Conservation (phyloP, 1,140 invertebrate genomes). For the Papilio xuthus region DNA sequence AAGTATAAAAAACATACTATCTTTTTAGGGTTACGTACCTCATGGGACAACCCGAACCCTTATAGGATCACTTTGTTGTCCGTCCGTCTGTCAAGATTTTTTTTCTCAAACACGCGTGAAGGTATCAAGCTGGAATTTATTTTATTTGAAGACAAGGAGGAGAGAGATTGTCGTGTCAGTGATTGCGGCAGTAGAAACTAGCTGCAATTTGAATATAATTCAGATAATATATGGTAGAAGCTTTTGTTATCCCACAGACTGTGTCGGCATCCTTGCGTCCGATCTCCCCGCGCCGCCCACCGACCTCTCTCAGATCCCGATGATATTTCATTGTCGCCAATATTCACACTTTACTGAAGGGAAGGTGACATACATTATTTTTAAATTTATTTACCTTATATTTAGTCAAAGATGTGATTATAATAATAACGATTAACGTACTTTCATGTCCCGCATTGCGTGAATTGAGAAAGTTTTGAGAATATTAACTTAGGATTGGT, state of each 20-base stretch:
- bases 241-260: constrained; percentile 12
- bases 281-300: constrained; percentile 46
- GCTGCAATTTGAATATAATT: background rate
- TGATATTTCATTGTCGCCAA: constrained; percentile 71
- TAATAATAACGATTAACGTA: too few species aligned
- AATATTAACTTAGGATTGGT: too few species aligned
- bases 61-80: too few species aligned
- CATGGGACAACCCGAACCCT: too few species aligned
- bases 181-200: background rate
- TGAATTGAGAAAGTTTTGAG: too few species aligned
- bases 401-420: background rate
- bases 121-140: too few species aligned
- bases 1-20: too few species aligned
- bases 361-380: constrained; percentile 38
- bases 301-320: constrained; percentile 55
- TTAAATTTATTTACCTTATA: background rate
- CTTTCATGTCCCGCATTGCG: too few species aligned
- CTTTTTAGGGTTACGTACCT: too few species aligned
- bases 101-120: too few species aligned
- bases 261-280: constrained; percentile 36
- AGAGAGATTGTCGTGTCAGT: background rate
- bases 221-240: background rate
- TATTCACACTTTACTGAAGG: constrained; percentile 48
- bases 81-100: too few species aligned
- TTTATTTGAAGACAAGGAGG: too few species aligned